These are phyloP conservation scores for Danio aesculapii DNA, from an alignment of 2,797 vertebrate genomes.

Conservation along the genomic window DNA sequence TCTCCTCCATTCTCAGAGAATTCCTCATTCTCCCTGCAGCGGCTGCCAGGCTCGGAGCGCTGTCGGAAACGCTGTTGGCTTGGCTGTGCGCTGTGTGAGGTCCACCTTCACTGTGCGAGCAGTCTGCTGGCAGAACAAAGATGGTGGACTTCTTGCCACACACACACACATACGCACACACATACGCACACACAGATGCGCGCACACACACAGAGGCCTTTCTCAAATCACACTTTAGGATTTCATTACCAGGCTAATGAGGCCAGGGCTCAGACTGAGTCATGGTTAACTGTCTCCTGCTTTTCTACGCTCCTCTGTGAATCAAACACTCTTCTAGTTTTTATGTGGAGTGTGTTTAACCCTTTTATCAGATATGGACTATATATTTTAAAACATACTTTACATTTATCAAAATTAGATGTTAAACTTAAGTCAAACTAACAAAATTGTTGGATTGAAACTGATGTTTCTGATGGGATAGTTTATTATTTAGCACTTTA, in stretches of 20 bases:
- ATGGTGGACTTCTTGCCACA: conserved; percentile 46
- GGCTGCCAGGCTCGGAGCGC: conserved; percentile 52
- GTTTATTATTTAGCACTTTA: no score
- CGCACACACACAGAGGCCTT: conserved; percentile 41
- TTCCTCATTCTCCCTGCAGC: conserved; percentile 55
- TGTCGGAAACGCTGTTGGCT: conserved; percentile 59
- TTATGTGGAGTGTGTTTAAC: conserved; percentile 13
- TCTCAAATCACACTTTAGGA: conserved; percentile 45
- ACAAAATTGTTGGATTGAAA: no score
- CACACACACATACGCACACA: conserved; percentile 56
- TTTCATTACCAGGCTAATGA: conserved; percentile 59
- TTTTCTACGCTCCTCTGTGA: conserved; percentile 44
- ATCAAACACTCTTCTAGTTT: conserved; percentile 42
- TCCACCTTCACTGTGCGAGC: conserved; percentile 62
- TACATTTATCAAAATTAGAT: background rate
- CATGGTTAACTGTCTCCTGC: conserved; percentile 40
- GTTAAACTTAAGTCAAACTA: background rate
- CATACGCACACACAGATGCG: conserved; percentile 37
- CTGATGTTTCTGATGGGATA: background rate
- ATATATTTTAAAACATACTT: background rate
- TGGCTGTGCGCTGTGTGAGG: conserved; percentile 69
- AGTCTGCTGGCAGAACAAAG: conserved; percentile 69
- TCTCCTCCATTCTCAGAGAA: conserved; percentile 51
- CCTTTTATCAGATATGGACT: background rate
- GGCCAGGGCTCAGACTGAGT: conserved; percentile 54